Conservation (phyloP, 2,797 vertebrate genomes). For the Dromococcyx pavoninus region DNA sequence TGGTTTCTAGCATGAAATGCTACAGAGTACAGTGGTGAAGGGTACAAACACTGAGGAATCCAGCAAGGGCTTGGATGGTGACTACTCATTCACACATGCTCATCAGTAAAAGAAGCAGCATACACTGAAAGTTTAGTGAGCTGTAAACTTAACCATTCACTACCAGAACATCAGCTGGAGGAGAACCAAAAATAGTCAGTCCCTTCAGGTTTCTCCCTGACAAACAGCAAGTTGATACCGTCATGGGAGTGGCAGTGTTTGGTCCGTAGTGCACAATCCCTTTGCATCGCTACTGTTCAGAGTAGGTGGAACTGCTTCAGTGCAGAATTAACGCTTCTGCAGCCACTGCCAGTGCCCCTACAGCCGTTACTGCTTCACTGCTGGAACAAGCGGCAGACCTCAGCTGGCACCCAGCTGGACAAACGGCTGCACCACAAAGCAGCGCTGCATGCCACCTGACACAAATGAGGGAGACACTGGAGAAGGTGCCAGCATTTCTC, state of each 20-base stretch:
- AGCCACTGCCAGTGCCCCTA: neutral
- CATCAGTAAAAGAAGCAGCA: slow-evolving; percentile 62
- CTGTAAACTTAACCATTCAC: slow-evolving; percentile 63
- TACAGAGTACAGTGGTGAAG: slow-evolving; percentile 65
- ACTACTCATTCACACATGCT: slow-evolving; percentile 60
- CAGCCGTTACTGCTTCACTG: neutral
- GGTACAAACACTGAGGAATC: slow-evolving; percentile 28
- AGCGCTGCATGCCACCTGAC: neutral
- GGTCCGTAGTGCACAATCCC: slow-evolving; percentile 35
- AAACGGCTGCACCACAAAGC: neutral
- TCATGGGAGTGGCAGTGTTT: slow-evolving; percentile 62
- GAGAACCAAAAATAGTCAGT: slow-evolving; percentile 30
- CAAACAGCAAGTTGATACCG: neutral
- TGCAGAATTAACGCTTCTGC: neutral
- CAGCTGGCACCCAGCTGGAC: neutral
- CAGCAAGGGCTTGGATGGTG: slow-evolving; percentile 43
- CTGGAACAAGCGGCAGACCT: neutral
- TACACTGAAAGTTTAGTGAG: slow-evolving; percentile 53
- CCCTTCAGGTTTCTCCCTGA: slow-evolving; percentile 40
- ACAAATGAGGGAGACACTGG: neutral
- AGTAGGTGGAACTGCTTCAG: slow-evolving; percentile 7
- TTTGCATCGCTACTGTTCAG: slow-evolving; percentile 21
- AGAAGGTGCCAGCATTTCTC: neutral
- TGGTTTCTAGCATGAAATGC: slow-evolving; percentile 69
- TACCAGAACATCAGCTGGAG: slow-evolving; percentile 30